These are phyloP conservation scores for Hiodon tergisus DNA, from an alignment of 2,113 vertebrate species.

Conservation along the genomic window DNA sequence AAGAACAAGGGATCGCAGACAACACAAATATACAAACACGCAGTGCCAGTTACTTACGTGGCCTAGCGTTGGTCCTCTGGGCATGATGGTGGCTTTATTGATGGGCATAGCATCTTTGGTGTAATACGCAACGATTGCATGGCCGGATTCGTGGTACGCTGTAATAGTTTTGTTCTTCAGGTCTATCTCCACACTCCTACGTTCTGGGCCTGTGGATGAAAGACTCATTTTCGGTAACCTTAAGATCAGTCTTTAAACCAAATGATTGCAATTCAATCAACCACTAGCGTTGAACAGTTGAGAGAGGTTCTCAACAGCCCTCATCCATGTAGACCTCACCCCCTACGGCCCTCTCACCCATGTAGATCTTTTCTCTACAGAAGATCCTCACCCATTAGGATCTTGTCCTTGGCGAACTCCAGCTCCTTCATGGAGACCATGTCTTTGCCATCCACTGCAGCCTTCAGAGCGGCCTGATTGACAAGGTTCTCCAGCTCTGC, in stretches of 20 bases:
- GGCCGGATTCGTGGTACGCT: constrained; percentile 93
- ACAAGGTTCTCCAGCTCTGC: constrained; percentile 97
- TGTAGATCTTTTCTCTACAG: background rate
- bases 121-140: constrained; percentile 92
- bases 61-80: constrained; percentile 86
- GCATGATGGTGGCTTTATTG: constrained; percentile 99
- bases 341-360: background rate
- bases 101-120: constrained; percentile 98
- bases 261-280: too few relatives aligned
- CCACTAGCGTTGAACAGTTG: background rate
- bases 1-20: too few relatives aligned
- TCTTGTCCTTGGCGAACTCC: constrained; percentile 98
- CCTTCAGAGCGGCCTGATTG: constrained; percentile 94
- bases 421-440: constrained; percentile 95
- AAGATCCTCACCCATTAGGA: constrained; percentile 80
- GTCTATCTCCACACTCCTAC: constrained; percentile 90
- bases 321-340: too few relatives aligned
- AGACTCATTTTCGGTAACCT: background rate
- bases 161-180: constrained; percentile 89
- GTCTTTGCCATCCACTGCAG: constrained; percentile 91
- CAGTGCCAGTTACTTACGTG: constrained; percentile 67
- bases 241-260: too few relatives aligned
- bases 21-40: too few relatives aligned
- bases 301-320: too few relatives aligned
- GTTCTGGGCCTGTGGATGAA: constrained; percentile 77